Evolutionary conservation across 2,797 vertebrate species (phyloP), one percentile per base, ranked within the genome.

Genomic region (Sebastes diploproa): DNA sequence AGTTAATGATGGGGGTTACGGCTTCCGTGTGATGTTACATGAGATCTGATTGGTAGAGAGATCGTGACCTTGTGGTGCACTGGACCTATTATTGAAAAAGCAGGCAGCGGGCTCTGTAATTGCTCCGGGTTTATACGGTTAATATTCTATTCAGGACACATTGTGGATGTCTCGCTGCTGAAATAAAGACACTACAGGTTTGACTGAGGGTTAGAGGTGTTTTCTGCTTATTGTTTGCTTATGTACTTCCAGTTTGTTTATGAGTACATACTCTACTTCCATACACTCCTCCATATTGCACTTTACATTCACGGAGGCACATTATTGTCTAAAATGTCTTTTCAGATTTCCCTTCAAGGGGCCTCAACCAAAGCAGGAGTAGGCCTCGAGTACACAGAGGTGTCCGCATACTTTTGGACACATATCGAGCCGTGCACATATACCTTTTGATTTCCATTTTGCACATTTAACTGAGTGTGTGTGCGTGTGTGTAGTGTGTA

Each of bases 1-100:
- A 82, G 75, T 76, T 83, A 89, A 86, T 85, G 80, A 88, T 77
- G 65, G 29, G 61, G 78, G 82, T 89, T 83, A 76, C 2, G 7
- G 78, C 75, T 75, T 68, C 32, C 6, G n/a, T 87, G 80, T 84
- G 82, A 86, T 81, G 84, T 77, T 82, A 76, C 77, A 67, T 75
- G 78, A 71, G 78, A 77, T 78, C 25, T 80, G 81, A 84, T 85
- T 88, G 83, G 83, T 32, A 10, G 62, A 86, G 75, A 74, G 66
- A 82, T 67, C 23, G 56, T 77, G 81, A 82, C 82, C 85, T 76
- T 76, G 55, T 50, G 64, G 34, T 42, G 56, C 66, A 61, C 66
- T 72, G 50, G 56, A 64, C 63, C 50, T 29, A 71, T 79, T 77
- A 64, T 23, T 81, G 67, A 69, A 70, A 75, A 73, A 76, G 73